Conservation (phyloP, 2,888 invertebrate species). For the Drosophila demipolita region DNA sequence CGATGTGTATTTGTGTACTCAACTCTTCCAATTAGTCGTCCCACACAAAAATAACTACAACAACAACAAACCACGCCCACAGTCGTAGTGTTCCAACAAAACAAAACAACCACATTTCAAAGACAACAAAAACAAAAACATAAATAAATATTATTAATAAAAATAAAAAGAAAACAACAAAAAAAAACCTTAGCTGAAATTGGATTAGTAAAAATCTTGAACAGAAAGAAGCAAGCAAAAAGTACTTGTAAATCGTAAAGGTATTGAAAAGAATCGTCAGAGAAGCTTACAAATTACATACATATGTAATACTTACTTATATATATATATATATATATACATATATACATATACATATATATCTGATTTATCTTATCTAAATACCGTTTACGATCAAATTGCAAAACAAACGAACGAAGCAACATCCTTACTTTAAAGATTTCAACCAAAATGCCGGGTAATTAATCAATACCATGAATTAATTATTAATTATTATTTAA, state of each 20-base stretch:
- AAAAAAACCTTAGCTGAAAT: constrained; percentile 70
- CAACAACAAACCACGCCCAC: constrained; percentile 37
- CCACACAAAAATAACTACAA: constrained; percentile 30
- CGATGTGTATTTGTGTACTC: constrained; percentile 49
- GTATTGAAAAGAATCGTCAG: constrained; percentile 42
- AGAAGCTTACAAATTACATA: constrained; percentile 50
- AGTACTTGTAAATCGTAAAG: constrained; percentile 48
- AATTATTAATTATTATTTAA: constrained; percentile 70
- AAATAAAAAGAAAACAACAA: constrained; percentile 5
- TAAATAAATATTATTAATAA: constrained; percentile 5
- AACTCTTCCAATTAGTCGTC: constrained; percentile 67
- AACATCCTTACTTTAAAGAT: constrained; percentile 66
- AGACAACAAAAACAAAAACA: constrained; percentile 24
- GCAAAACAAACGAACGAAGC: neutral
- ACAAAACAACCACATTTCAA: constrained; percentile 10
- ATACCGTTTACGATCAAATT: constrained; percentile 38
- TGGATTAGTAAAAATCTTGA: constrained; percentile 67
- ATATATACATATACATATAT: constrained; percentile 9
- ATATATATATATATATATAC: constrained; percentile 14
- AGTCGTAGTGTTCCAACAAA: constrained; percentile 64
- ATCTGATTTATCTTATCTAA: constrained; percentile 29
- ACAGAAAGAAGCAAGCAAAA: constrained; percentile 8
- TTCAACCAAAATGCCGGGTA: constrained; percentile 78
- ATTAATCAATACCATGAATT: constrained; percentile 72
- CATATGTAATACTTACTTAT: constrained; percentile 31